Percentiles rank a stretch among this genome's conserved stretches.
Evolutionary conservation across 2,797 vertebrate genomes (phyloP).

Genomic region (Gallirallus australis): DNA sequence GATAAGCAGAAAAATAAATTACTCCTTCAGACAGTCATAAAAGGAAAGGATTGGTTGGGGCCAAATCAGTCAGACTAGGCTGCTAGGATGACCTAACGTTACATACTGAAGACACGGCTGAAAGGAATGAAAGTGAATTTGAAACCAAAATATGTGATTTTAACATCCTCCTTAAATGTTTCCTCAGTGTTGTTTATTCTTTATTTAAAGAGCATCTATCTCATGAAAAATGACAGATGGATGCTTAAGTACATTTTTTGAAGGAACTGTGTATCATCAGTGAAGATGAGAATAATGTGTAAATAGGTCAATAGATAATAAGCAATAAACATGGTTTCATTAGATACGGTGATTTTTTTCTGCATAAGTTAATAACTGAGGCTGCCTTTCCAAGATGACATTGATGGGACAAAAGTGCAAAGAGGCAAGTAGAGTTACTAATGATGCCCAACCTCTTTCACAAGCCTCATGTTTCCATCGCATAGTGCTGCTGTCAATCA

Average conservation of each 20-base stretch:
- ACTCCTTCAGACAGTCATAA: constrained; percentile 77
- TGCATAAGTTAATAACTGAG: neutral
- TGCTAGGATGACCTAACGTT: neutral
- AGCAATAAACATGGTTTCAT: neutral
- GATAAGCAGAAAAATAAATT: constrained; percentile 77
- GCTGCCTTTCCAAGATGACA: neutral
- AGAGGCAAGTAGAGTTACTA: neutral
- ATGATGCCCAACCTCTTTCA: neutral
- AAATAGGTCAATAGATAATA: neutral
- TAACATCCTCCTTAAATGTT: neutral
- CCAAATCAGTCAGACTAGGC: neutral
- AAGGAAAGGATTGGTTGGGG: constrained; percentile 70
- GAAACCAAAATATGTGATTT: neutral
- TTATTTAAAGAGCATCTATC: neutral
- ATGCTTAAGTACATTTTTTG: neutral
- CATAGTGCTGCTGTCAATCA: neutral
- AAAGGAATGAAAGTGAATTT: neutral
- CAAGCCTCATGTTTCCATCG: rapidly evolving
- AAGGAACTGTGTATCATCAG: neutral
- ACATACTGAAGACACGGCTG: neutral
- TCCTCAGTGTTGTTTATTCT: neutral
- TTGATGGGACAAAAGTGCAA: neutral
- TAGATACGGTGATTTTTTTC: neutral
- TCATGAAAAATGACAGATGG: neutral
- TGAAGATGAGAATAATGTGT: neutral